These are phyloP conservation scores for Paedocypris micromegethes DNA, from an alignment of 2,797 vertebrate species.

Conservation along the genomic window DNA sequence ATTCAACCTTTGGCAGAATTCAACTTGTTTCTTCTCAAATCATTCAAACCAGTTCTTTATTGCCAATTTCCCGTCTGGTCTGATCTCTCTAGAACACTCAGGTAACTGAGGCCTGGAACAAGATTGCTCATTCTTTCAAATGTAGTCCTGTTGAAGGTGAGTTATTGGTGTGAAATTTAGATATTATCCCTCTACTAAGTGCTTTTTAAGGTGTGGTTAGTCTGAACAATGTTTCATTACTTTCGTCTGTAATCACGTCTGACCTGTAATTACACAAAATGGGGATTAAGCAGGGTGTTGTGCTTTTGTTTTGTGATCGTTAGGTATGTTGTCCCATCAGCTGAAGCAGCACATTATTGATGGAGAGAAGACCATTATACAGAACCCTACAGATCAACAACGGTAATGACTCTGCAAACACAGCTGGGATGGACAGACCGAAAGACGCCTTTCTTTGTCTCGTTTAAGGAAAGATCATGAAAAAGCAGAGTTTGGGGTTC, in stretches of 20 bases:
- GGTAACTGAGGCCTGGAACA: conserved; percentile 97
- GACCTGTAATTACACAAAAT: not conserved
- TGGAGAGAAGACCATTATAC: conserved; percentile 97
- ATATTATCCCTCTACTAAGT: not conserved
- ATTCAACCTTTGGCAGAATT: too few relatives aligned
- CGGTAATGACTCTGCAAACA: conserved; percentile 66
- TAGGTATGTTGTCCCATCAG: conserved; percentile 97
- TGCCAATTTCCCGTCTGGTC: not conserved
- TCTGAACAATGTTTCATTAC: not conserved
- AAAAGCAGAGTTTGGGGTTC: conserved; percentile 95
- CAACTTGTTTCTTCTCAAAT: too few relatives aligned
- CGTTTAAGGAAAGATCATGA: conserved; percentile 89
- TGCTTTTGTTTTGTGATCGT: not conserved
- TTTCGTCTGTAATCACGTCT: too few relatives aligned
- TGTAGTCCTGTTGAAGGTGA: conserved; percentile 93
- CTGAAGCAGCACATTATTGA: conserved; percentile 96
- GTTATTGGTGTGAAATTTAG: conserved; percentile 3
- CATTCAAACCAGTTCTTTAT: too few relatives aligned
- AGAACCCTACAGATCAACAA: conserved; percentile 96
- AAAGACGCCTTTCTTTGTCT: conserved; percentile 17
- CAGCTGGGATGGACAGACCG: too few relatives aligned
- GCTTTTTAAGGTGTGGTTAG: conserved; percentile 9
- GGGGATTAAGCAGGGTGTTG: not conserved
- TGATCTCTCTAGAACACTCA: conserved; percentile 79
- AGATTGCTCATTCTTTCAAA: conserved; percentile 95